Conservation (phyloP, 1,140 invertebrate genomes). For the Drosophila guanche region DNA sequence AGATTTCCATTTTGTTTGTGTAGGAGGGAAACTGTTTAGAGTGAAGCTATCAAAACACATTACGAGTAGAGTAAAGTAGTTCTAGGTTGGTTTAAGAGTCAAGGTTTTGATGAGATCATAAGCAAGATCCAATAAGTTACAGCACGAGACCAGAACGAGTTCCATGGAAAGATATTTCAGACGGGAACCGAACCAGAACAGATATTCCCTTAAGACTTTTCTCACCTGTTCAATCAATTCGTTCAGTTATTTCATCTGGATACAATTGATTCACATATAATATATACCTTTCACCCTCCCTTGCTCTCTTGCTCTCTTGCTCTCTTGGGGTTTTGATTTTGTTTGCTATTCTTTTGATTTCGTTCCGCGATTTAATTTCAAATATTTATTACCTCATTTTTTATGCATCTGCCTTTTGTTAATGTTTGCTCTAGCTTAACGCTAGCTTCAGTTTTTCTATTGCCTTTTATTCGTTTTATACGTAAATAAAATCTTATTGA, state of each 20-base stretch:
- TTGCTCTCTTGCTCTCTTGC: no score
- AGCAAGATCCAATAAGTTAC: neutral
- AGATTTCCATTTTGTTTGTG: conserved; percentile 44
- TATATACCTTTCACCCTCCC: conserved; percentile 9
- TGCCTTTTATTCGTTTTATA: conserved; percentile 48
- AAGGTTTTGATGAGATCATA: conserved; percentile 36
- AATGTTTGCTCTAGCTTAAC: conserved; percentile 2
- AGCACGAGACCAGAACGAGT: no score
- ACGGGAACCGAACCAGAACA: conserved; percentile 1
- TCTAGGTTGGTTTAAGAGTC: conserved; percentile 48
- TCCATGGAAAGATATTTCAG: neutral
- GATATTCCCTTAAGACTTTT: conserved; percentile 37
- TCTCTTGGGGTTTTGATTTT: conserved; percentile 1
- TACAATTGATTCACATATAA: conserved; percentile 6
- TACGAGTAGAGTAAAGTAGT: neutral
- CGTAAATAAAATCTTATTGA: conserved; percentile 62
- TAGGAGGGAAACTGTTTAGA: conserved; percentile 37
- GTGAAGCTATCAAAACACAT: conserved; percentile 50
- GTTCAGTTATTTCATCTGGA: conserved; percentile 19
- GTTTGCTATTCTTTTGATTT: conserved; percentile 50
- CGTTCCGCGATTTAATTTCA: conserved; percentile 45
- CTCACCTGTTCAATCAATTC: conserved; percentile 44
- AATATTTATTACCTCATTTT: conserved; percentile 57
- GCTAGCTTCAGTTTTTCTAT: conserved; percentile 36
- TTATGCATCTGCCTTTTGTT: conserved; percentile 1